Conservation (phyloP, 2,888 invertebrate species). For the Ommatoiulus sabulosus region DNA sequence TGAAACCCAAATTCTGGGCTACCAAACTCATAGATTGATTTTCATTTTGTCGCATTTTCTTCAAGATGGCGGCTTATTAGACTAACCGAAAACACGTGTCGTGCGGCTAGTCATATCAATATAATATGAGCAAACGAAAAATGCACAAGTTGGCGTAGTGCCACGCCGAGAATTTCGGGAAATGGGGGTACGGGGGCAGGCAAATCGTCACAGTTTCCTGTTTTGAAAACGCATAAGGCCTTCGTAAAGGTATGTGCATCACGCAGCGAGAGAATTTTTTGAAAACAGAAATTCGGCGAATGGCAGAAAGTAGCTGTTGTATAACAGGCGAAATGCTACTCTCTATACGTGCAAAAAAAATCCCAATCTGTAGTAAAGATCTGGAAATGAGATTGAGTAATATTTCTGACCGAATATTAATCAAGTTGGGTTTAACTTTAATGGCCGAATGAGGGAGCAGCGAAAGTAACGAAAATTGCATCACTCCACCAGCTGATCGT, state of each 20-base stretch:
- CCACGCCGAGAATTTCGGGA: slow-evolving; percentile 18
- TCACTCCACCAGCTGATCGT: slow-evolving; percentile 25
- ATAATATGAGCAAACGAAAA: background rate
- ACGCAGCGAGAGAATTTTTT: background rate
- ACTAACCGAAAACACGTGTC: background rate
- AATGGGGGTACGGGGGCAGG: background rate
- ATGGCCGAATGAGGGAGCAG: slow-evolving; percentile 17
- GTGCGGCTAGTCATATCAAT: background rate
- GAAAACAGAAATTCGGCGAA: background rate
- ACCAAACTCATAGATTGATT: no score
- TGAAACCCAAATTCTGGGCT: no score
- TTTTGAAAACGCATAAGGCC: slow-evolving; percentile 26
- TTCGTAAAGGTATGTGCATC: slow-evolving; percentile 33
- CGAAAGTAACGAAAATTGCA: slow-evolving; percentile 28
- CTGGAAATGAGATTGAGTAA: background rate
- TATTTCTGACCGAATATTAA: slow-evolving; percentile 12
- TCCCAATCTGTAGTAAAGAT: background rate
- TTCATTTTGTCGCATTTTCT: background rate
- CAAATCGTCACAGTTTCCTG: slow-evolving; percentile 11
- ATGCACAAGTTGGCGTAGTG: slow-evolving; percentile 2
- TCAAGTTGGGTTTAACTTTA: background rate
- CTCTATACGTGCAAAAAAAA: background rate
- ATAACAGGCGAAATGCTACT: slow-evolving; percentile 6
- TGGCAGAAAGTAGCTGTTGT: background rate
- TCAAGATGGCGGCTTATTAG: background rate